Base-by-base conservation (phyloP, 2,113 vertebrate species). In the Epinephelus cyanopodus region DNA sequence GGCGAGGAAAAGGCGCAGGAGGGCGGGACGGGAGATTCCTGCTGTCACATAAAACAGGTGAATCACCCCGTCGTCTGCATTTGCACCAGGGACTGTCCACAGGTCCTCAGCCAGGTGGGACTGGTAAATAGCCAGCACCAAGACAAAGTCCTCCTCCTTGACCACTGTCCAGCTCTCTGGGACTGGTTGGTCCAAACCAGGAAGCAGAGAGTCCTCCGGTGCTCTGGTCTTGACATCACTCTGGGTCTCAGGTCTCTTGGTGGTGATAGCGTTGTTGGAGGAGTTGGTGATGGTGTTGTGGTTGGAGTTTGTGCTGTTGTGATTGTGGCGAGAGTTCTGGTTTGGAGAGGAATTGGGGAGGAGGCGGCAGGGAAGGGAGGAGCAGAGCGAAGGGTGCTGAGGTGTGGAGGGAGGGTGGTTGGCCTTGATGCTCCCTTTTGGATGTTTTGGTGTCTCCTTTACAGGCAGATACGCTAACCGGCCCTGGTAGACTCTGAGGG, bases 1-100 rank as follows among this genome's bases (percentile, higher is more conserved):
- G 88, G 97, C 96, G 75, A 98, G 95, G 90, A 99, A 98, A 74
- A 99, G 92, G 33, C 95, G 96, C 67, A 99, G 92, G 85, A 99
- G 95, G 12, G 85, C 88, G 11, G 95, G 76, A 1, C 98, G 94
- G 3, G 97, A 97, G 89, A 98, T 95, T 0, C 97, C 97, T 0
- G 96, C 97, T 0, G 92, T 96, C 82, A 98, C 80, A 1, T 98
- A 99, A 87, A 97, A 97, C 53, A 99, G 94, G 19, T 99, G 97
- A 82, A 99, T 97, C 19, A 93, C 52, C 0, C 97, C 96, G 0
- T 97, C 97, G 0, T 94, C 93, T 0, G 94, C 87, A 56, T 19
- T 79, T 0, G 96, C 97, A 1, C 87, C 92, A 0, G 98, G 98
- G 0, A 94, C 97, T 0, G 95, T 91, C 62, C 96, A 91, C 85